Evolutionary conservation across 2,888 invertebrate genomes (phyloP), one percentile per base, ranked within the genome.

Genomic region (Luperina nickerlii): DNA sequence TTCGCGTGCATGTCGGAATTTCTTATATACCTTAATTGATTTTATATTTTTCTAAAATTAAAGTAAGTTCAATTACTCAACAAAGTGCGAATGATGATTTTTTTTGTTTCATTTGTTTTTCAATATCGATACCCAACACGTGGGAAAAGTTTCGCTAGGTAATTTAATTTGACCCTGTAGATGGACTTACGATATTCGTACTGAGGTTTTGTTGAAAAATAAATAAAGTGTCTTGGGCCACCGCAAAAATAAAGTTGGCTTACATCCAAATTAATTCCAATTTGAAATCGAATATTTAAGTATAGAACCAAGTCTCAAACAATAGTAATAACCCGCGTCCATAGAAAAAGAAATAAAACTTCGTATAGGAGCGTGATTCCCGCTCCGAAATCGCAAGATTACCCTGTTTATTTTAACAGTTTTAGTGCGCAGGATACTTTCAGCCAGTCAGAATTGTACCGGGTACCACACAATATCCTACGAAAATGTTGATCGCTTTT

Each of bases 201-300:
- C 1, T 9, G 24, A 57, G 11, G 57, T 57, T 54, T 57, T 57
- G 24, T 57, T 57, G 11, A 57, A 24, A 57, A 57, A 57, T 57
- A 4, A 48, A 48, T 48, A 48, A 13, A 48, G 24, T 57, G 57
- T 24, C 57, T 11, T 57, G 24, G 4, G 24, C 57, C 3, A 4
- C 57, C 57, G 57, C 9, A 24, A 51, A 38, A 62, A 48, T 60
- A 38, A 62, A 62, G 2, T 62, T 62, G 60, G 76, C 76, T 27
- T 8, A 18, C 60, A 32, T 75, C 62, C 48, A 77, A 77, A 65
- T n/a, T 0, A 66, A 78, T 66, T n/a, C 54, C 32, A 32, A 32
- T 24, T 65, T 13, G 0, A 24, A 54, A n/a, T 54, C 20, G n/a
- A 32, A 57, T 57, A 24, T 66, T n/a, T 18, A 32, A 38, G 18